These are phyloP conservation scores for Sinelater perroti DNA, from an alignment of 2,888 invertebrate genomes.

Conservation along the genomic window DNA sequence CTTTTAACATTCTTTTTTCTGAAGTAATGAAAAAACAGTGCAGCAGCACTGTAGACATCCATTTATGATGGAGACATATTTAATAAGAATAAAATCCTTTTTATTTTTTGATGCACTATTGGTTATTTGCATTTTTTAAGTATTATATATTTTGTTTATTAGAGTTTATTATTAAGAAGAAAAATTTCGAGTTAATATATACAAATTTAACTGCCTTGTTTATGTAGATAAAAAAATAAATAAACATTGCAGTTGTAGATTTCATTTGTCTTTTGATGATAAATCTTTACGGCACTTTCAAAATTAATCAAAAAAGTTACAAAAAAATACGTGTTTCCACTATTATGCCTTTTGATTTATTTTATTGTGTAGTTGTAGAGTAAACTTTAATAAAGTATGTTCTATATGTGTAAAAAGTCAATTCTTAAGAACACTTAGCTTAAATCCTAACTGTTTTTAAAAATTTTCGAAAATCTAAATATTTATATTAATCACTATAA, in stretches of 20 bases:
- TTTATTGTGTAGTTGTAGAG: slow-evolving; percentile 18
- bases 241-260: neutral
- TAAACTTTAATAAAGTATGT: slow-evolving; percentile 17
- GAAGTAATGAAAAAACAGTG: no score
- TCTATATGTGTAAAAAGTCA: slow-evolving; percentile 15
- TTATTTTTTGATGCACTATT: neutral
- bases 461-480: slow-evolving; percentile 1
- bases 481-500: slow-evolving; percentile 12
- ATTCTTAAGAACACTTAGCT: no score
- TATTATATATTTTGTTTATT: slow-evolving; percentile 7
- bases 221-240: neutral
- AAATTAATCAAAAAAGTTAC: neutral
- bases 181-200: neutral
- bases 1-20: no score
- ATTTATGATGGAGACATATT: neutral
- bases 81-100: neutral
- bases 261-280: slow-evolving; percentile 2
- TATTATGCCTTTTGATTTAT: slow-evolving; percentile 10
- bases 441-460: slow-evolving; percentile 1
- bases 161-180: slow-evolving; percentile 6
- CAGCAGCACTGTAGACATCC: neutral
- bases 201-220: neutral
- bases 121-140: slow-evolving; percentile 13
- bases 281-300: slow-evolving; percentile 8
- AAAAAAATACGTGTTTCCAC: slow-evolving; percentile 14